phyloP scores from a whole-genome alignment of 2,888 invertebrate species.

The Scaptodrosophila latifasciaeformis region DNA sequence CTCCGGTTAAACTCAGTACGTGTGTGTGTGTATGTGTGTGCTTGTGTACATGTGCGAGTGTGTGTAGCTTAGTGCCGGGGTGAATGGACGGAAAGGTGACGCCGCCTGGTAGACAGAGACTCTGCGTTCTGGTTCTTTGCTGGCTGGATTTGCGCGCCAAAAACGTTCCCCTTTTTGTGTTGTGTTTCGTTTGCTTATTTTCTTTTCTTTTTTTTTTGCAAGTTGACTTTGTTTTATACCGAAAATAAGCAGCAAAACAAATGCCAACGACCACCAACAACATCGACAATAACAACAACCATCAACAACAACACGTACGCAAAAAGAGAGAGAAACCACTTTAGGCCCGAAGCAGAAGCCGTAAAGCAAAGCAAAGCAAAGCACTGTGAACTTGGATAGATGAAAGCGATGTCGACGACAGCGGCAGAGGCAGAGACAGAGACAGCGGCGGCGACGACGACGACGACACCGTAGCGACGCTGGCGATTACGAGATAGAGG shows the following conservation, averaged over 20 bases:
- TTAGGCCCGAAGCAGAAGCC: no score
- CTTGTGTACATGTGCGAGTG: conserved; percentile 24
- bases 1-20: no score
- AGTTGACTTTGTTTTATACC: conserved; percentile 53
- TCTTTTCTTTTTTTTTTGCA: conserved; percentile 15
- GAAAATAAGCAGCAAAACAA: conserved; percentile 20
- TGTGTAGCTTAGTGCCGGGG: conserved; percentile 51
- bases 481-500: conserved; percentile 39
- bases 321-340: conserved; percentile 18
- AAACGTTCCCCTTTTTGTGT: conserved; percentile 51
- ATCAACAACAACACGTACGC: no score
- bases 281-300: no score
- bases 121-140: conserved; percentile 36
- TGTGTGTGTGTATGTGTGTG: not conserved
- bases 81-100: conserved; percentile 66
- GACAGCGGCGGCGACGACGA: not conserved
- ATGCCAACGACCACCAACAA: conserved; percentile 11
- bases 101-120: conserved; percentile 28
- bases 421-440: conserved; percentile 1
- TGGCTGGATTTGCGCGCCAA: conserved; percentile 56
- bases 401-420: conserved; percentile 5
- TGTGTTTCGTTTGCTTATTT: no score
- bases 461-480: not conserved
- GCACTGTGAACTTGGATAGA: conserved; percentile 39
- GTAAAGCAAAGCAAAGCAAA: no score